Percentiles rank a stretch among this genome's conserved stretches.
These are phyloP conservation scores for Cosmorhoe ocellata DNA, from an alignment of 2,888 invertebrate genomes.

Conservation along the genomic window DNA sequence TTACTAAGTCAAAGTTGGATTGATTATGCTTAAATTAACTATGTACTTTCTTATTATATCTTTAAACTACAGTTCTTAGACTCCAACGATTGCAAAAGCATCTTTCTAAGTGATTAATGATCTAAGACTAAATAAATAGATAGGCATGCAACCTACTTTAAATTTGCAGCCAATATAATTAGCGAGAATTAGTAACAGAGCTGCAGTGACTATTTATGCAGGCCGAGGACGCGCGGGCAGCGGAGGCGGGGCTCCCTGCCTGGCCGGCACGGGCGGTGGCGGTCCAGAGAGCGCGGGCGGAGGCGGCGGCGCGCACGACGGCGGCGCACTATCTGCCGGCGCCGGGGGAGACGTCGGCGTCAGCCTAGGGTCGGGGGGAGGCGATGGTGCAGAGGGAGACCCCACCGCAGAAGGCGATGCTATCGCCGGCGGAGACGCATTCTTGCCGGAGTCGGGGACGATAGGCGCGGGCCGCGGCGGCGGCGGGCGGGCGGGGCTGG, in stretches of 20 bases:
- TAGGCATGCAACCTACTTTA: neutral
- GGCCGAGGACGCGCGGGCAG: constrained; percentile 84
- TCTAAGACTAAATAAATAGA: constrained; percentile 1
- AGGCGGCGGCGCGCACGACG: constrained; percentile 78
- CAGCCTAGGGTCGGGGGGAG: constrained; percentile 58
- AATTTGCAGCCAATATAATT: neutral
- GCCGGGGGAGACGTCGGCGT: constrained; percentile 49
- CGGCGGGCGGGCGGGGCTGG: constrained; percentile 79
- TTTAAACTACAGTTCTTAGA: too few relatives aligned
- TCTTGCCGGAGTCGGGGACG: constrained; percentile 74
- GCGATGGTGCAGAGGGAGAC: too few relatives aligned
- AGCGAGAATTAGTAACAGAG: neutral
- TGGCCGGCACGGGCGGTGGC: constrained; percentile 77
- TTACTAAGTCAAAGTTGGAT: too few relatives aligned
- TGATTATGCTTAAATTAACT: neutral
- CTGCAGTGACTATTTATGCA: constrained; percentile 34
- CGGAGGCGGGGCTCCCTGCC: constrained; percentile 85
- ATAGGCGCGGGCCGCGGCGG: constrained; percentile 83
- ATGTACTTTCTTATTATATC: neutral
- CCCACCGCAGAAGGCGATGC: neutral
- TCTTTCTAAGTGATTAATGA: constrained; percentile 1
- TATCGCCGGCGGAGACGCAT: constrained; percentile 14
- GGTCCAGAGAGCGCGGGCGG: constrained; percentile 65
- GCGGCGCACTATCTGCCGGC: constrained; percentile 59
- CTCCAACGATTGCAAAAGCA: constrained; percentile 2